phyloP scores from a whole-genome alignment of 2,113 vertebrate genomes.

The Silurus meridionalis region DNA sequence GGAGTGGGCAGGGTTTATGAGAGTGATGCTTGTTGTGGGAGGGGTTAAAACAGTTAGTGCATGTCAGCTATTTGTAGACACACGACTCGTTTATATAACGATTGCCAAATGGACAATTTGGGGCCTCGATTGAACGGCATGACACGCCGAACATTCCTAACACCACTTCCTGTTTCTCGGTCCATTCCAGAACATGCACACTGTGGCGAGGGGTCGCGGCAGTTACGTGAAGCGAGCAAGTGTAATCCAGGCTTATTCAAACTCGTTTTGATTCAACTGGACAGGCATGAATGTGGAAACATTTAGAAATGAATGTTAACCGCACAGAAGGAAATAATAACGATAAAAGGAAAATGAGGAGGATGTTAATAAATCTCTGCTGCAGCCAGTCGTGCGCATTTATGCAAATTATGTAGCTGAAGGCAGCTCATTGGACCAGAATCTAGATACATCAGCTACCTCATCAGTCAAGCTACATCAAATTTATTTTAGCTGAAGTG shows the following conservation, averaged over 20 bases:
- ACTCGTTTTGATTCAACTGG: neutral
- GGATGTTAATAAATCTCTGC: neutral
- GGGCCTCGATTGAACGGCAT: neutral
- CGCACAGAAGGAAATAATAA: neutral
- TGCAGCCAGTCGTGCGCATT: neutral
- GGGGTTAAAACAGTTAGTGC: neutral
- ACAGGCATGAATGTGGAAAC: neutral
- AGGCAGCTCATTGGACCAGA: neutral
- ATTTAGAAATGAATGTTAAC: neutral
- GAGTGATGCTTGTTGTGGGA: neutral
- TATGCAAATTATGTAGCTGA: neutral
- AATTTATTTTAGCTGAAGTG: neutral
- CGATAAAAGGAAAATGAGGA: neutral
- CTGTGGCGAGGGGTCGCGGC: neutral
- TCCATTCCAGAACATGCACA: neutral
- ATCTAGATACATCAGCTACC: too few relatives aligned
- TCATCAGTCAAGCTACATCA: too few relatives aligned
- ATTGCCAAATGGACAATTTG: slow-evolving; percentile 36
- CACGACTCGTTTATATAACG: slow-evolving; percentile 7
- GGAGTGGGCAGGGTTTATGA: neutral
- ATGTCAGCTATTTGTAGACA: slow-evolving; percentile 29
- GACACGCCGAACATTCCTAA: neutral
- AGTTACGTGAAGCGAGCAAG: neutral
- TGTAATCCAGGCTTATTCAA: neutral
- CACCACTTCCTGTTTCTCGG: neutral